Evolutionary conservation across 2,888 invertebrate genomes (phyloP).

Genomic region (Dilophus febrilis): DNA sequence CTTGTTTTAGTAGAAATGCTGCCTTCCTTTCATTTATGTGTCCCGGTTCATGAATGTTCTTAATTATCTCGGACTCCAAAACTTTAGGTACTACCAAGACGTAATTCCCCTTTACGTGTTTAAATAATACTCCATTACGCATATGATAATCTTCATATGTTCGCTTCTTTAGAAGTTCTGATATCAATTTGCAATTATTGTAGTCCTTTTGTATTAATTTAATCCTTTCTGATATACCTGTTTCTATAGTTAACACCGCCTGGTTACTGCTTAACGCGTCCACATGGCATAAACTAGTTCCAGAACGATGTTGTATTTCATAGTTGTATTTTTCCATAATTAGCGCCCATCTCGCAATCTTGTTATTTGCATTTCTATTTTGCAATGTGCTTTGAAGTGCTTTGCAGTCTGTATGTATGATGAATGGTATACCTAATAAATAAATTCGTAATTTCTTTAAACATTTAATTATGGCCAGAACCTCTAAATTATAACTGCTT

Average conservation of each 20-base stretch:
- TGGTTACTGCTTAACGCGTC: constrained; percentile 18
- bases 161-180: constrained; percentile 6
- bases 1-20: no score
- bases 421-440: constrained; percentile 13
- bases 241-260: no score
- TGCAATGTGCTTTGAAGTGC: no score
- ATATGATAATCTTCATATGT: neutral
- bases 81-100: constrained; percentile 18
- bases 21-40: constrained; percentile 19
- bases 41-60: constrained; percentile 19
- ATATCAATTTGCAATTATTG: constrained; percentile 11
- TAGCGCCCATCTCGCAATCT: no score
- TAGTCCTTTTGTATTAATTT: constrained; percentile 5
- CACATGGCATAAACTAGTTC: constrained; percentile 16
- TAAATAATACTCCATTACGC: constrained; percentile 8
- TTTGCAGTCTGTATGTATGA: constrained; percentile 18
- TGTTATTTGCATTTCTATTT: no score
- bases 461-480: constrained; percentile 19
- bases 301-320: no score
- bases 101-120: constrained; percentile 6
- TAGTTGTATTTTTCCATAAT: no score
- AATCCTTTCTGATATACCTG: no score
- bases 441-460: constrained; percentile 16
- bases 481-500: constrained; percentile 20
- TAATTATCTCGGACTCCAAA: constrained; percentile 22